Percentiles rank a stretch among this genome's conserved stretches.
phyloP scores from a whole-genome alignment of 2,113 vertebrate species.

The Oxyura jamaicensis region DNA sequence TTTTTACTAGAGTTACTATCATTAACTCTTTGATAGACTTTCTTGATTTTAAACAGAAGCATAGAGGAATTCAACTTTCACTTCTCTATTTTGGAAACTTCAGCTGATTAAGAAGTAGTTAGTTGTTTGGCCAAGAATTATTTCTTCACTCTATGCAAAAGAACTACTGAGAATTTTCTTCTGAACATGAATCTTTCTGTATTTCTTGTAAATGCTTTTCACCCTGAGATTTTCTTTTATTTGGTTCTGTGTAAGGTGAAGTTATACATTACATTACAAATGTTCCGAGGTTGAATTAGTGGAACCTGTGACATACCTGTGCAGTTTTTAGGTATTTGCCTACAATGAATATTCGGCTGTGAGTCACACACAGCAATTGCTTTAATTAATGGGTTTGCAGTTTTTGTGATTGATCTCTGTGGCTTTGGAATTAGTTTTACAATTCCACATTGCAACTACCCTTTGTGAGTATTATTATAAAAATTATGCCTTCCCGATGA shows the following conservation, averaged over 20 bases:
- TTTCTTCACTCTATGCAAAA: background rate
- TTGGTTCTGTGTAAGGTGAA: background rate
- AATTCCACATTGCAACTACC: background rate
- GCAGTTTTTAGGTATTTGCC: background rate
- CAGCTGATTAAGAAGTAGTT: background rate
- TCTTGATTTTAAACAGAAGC: background rate
- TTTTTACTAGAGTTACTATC: background rate
- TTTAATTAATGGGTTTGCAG: background rate
- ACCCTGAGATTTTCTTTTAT: background rate
- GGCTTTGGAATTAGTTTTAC: background rate
- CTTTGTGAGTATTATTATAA: background rate
- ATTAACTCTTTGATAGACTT: background rate
- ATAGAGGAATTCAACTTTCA: background rate
- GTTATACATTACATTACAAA: background rate
- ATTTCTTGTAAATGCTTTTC: background rate
- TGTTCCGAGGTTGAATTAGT: background rate
- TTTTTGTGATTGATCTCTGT: background rate
- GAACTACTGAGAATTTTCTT: background rate
- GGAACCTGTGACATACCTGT: background rate
- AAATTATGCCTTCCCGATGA: background rate
- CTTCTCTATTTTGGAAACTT: background rate
- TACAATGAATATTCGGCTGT: background rate
- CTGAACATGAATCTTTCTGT: background rate
- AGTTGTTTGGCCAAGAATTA: fast-evolving
- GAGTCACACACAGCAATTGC: background rate